phyloP scores from a whole-genome alignment of 2,113 vertebrate genomes.

The Rhegmatorhina hoffmannsi region DNA sequence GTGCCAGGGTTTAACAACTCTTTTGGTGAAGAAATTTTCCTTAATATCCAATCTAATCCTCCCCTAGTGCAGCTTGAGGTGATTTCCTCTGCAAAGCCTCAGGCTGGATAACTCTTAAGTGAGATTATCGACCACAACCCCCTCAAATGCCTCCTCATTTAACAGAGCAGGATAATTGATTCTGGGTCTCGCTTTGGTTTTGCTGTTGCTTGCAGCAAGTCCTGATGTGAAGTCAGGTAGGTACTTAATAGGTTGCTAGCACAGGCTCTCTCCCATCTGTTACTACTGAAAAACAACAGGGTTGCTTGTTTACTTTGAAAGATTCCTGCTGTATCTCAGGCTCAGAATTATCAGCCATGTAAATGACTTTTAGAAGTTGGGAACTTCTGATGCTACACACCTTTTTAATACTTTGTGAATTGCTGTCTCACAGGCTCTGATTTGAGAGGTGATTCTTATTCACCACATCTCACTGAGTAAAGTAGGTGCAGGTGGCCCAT shows the following conservation, averaged over 20 bases:
- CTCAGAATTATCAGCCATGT: neutral
- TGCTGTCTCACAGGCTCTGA: neutral
- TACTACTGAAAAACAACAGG: neutral
- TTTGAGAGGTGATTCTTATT: neutral
- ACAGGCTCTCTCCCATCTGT: neutral
- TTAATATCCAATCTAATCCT: neutral
- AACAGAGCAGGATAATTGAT: neutral
- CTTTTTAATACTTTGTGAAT: rapidly evolving
- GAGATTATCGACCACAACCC: neutral
- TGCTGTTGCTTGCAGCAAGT: neutral
- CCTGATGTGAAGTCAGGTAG: neutral
- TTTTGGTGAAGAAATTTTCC: no score
- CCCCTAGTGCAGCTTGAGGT: neutral
- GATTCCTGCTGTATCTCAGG: neutral
- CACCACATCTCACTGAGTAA: neutral
- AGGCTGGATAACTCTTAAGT: neutral
- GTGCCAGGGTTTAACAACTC: neutral
- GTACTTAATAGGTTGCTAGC: neutral
- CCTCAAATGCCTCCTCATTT: rapidly evolving
- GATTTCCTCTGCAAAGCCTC: neutral
- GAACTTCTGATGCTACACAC: neutral
- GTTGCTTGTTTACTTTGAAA: neutral
- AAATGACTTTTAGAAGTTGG: neutral
- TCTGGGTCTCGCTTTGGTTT: neutral
- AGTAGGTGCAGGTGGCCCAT: neutral